Conservation (phyloP, 2,888 invertebrate genomes). For the Philereme vetulata region DNA sequence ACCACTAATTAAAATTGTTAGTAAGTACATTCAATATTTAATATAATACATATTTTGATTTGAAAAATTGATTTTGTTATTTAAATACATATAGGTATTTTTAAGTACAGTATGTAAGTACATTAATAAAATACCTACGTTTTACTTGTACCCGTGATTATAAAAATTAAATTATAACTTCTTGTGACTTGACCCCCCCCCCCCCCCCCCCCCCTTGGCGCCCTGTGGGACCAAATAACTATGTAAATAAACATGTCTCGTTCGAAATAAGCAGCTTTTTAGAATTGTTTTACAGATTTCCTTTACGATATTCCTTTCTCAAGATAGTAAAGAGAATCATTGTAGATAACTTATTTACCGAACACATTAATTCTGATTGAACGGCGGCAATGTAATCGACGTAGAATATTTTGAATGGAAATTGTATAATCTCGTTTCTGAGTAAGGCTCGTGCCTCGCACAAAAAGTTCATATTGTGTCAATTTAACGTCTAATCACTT, state of each 20-base stretch:
- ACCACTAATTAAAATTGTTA: no score
- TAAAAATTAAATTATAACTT: no score
- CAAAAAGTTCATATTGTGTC: conserved; percentile 83
- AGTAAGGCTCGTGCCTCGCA: conserved; percentile 65
- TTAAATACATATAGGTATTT: no score
- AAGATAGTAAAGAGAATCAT: not conserved
- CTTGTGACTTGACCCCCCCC: no score
- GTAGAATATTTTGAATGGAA: conserved; percentile 57
- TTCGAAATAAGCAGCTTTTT: not conserved
- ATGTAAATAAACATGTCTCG: conserved; percentile 52
- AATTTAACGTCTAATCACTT: conserved; percentile 83
- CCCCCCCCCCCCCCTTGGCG: conserved; percentile 58
- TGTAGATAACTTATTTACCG: not conserved
- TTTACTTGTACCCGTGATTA: no score
- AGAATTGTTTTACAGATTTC: not conserved
- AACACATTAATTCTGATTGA: conserved; percentile 32
- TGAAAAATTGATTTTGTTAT: no score
- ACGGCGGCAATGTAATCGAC: conserved; percentile 44
- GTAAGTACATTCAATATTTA: no score
- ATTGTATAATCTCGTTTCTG: conserved; percentile 77
- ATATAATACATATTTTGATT: no score
- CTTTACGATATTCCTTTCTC: not conserved
- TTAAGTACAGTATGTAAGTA: no score
- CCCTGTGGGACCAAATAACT: conserved; percentile 67
- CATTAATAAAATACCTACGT: no score